phyloP scores from a whole-genome alignment of 2,113 vertebrate species.

The Malurus elegans region DNA sequence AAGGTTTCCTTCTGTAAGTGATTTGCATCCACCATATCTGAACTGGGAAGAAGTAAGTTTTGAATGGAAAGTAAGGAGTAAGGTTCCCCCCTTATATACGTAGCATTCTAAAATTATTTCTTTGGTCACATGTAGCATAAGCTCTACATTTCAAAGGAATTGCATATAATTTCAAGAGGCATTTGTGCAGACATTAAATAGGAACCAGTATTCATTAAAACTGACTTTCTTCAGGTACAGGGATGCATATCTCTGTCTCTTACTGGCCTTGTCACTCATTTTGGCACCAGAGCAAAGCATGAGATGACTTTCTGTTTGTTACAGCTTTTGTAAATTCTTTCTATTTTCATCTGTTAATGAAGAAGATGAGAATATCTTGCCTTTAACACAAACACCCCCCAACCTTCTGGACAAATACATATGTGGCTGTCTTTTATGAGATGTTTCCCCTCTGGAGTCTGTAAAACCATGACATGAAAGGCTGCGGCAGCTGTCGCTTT shows the following conservation, averaged over 20 bases:
- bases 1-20: neutral
- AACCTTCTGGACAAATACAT: neutral
- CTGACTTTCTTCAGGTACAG: neutral
- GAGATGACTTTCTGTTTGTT: neutral
- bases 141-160: neutral
- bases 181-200: neutral
- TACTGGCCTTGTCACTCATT: neutral
- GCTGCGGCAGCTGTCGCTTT: neutral
- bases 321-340: neutral
- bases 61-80: neutral
- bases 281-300: neutral
- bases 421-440: neutral
- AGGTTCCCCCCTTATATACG: fast-evolving
- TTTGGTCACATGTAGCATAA: neutral
- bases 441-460: neutral
- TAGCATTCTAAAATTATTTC: neutral
- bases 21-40: neutral
- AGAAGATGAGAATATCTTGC: neutral
- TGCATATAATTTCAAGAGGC: neutral
- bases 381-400: neutral
- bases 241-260: neutral
- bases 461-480: neutral
- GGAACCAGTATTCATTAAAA: neutral
- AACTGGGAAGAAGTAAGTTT: neutral
- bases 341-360: neutral